These are phyloP conservation scores for Lepeophtheirus nordmannii DNA, from an alignment of 2,888 invertebrate genomes.

Conservation along the genomic window DNA sequence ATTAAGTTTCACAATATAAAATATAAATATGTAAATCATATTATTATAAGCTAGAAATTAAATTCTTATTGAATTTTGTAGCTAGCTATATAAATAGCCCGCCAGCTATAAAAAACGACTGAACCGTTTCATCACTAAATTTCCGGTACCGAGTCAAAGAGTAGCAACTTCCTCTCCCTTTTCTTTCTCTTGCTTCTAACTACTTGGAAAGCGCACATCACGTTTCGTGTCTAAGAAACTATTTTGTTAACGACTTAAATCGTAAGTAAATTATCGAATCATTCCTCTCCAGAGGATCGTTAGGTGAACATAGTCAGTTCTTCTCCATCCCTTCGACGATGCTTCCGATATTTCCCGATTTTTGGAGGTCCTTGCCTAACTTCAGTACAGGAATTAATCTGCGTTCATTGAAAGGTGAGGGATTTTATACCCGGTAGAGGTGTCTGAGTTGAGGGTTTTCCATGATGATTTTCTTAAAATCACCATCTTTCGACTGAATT, in stretches of 20 bases:
- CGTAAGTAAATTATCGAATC: conserved; percentile 11
- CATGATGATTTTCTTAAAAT: conserved; percentile 17
- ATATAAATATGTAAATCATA: no score
- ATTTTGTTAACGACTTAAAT: conserved; percentile 8
- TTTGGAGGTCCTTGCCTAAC: neutral
- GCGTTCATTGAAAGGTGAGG: no score
- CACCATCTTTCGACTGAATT: conserved; percentile 6
- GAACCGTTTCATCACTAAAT: conserved; percentile 3
- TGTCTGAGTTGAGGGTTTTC: neutral
- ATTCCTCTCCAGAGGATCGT: neutral
- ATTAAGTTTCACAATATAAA: no score
- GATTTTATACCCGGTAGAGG: no score
- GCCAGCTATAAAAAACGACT: neutral
- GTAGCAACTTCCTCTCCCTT: neutral
- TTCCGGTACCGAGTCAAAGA: neutral
- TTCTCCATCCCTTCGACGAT: neutral
- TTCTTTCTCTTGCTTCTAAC: conserved; percentile 25
- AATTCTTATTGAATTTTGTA: conserved; percentile 1
- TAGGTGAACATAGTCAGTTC: neutral
- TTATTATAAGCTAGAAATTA: no score
- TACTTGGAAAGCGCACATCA: conserved; percentile 14
- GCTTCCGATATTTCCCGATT: neutral
- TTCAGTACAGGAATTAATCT: no score
- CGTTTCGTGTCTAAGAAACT: conserved; percentile 17
- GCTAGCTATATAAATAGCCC: neutral